phyloP scores from a whole-genome alignment of 2,888 invertebrate species.

The Muscina levida region DNA sequence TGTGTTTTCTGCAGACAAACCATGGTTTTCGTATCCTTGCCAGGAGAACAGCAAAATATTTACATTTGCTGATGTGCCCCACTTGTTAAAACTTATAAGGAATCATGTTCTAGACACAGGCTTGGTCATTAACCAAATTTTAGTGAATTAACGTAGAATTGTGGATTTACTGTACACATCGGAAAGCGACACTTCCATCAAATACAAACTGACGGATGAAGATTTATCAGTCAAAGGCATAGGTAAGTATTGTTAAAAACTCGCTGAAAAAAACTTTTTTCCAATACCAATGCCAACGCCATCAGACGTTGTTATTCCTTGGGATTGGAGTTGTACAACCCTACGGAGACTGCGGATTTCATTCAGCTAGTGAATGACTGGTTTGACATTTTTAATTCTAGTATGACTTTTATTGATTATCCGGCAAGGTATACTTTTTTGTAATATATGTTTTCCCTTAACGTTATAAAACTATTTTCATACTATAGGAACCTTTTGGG shows the following conservation, averaged over 20 bases:
- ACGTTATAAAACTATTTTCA: not conserved
- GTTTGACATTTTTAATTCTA: constrained; percentile 64
- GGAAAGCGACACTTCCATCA: constrained; percentile 28
- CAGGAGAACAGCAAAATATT: constrained; percentile 51
- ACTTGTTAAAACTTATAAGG: constrained; percentile 63
- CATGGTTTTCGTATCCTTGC: constrained; percentile 61
- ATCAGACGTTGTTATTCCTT: constrained; percentile 38
- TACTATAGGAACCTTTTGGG: constrained; percentile 36
- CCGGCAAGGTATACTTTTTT: constrained; percentile 35
- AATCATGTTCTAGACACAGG: constrained; percentile 65
- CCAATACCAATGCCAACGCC: constrained; percentile 46
- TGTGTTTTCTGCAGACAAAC: constrained; percentile 45
- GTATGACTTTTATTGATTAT: not conserved
- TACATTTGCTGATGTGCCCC: constrained; percentile 47
- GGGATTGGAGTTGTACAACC: constrained; percentile 49
- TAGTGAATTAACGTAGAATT: constrained; percentile 19
- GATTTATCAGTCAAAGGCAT: constrained; percentile 14
- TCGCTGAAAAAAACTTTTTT: constrained; percentile 27
- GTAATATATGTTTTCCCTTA: not conserved
- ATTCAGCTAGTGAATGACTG: constrained; percentile 65
- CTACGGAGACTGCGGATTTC: constrained; percentile 62
- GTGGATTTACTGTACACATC: constrained; percentile 32
- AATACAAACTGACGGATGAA: constrained; percentile 40
- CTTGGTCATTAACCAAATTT: constrained; percentile 45
- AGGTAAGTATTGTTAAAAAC: not conserved